Evolutionary conservation across 2,113 vertebrate genomes (phyloP).

Genomic region (Alexandromys fortis): DNA sequence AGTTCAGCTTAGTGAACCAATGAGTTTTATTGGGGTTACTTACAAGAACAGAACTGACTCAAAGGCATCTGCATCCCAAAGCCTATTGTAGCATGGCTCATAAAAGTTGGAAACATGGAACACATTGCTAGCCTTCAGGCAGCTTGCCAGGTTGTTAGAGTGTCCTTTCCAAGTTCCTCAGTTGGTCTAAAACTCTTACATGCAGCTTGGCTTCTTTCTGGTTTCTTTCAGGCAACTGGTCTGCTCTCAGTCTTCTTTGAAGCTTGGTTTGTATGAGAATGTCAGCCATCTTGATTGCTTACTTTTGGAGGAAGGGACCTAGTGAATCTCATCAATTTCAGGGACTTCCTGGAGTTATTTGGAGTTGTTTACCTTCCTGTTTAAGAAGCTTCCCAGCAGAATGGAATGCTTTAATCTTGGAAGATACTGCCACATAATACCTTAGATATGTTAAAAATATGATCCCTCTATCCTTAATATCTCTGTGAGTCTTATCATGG

Average conservation of each 20-base stretch:
- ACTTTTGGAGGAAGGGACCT: neutral
- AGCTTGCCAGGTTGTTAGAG: neutral
- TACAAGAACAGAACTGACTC: neutral
- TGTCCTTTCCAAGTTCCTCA: neutral
- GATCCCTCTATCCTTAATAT: neutral
- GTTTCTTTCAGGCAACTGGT: neutral
- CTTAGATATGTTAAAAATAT: neutral
- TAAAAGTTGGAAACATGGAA: neutral
- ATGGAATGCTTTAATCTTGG: neutral
- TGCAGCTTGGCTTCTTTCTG: neutral
- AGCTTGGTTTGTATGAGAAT: neutral
- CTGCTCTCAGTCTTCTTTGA: neutral
- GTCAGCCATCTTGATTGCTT: neutral
- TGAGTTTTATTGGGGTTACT: neutral
- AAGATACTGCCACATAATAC: neutral
- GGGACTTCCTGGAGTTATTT: neutral
- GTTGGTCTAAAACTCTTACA: neutral
- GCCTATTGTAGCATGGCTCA: neutral
- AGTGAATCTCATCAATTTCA: neutral
- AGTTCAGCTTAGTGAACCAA: neutral
- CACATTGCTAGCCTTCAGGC: neutral
- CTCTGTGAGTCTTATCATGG: neutral
- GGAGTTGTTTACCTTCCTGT: neutral
- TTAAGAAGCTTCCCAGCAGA: neutral
- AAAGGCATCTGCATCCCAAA: neutral